phyloP scores from a whole-genome alignment of 2,888 invertebrate species.

The Apomyelois bistriatella region DNA sequence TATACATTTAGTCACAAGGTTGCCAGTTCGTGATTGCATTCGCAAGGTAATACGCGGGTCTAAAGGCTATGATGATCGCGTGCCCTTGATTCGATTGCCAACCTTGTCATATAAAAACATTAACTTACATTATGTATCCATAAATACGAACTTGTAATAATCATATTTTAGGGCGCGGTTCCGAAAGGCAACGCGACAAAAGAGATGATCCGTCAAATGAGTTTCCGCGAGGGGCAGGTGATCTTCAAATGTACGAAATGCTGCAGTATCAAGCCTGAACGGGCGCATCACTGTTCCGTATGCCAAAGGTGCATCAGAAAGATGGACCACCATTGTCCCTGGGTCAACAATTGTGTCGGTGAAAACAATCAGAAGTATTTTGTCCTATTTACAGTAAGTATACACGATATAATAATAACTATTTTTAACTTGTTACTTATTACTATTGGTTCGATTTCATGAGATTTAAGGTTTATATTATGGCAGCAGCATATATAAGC shows the following conservation, averaged over 20 bases:
- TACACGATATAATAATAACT: not conserved
- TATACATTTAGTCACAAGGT: no score
- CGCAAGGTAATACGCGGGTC: no score
- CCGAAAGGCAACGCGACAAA: constrained; percentile 97
- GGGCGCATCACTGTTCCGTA: constrained; percentile 97
- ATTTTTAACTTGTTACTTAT: no score
- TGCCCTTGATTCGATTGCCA: no score
- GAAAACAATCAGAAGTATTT: constrained; percentile 99
- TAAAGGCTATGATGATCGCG: no score
- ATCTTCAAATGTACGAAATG: constrained; percentile 98
- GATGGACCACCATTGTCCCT: constrained; percentile 88
- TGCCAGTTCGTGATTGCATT: no score
- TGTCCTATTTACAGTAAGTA: constrained; percentile 96
- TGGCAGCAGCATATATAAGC: no score
- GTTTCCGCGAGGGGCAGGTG: constrained; percentile 93
- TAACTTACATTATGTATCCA: not conserved
- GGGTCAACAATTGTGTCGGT: constrained; percentile 99
- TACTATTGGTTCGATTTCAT: no score
- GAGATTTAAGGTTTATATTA: no score
- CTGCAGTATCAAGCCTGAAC: constrained; percentile 96
- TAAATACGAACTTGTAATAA: not conserved
- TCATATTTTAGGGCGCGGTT: constrained; percentile 87
- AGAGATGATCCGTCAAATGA: constrained; percentile 96
- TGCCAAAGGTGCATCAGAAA: constrained; percentile 89
- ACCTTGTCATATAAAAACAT: not conserved